These are phyloP conservation scores for Netelia fuscicornis DNA, from an alignment of 2,888 invertebrate genomes.

Conservation along the genomic window DNA sequence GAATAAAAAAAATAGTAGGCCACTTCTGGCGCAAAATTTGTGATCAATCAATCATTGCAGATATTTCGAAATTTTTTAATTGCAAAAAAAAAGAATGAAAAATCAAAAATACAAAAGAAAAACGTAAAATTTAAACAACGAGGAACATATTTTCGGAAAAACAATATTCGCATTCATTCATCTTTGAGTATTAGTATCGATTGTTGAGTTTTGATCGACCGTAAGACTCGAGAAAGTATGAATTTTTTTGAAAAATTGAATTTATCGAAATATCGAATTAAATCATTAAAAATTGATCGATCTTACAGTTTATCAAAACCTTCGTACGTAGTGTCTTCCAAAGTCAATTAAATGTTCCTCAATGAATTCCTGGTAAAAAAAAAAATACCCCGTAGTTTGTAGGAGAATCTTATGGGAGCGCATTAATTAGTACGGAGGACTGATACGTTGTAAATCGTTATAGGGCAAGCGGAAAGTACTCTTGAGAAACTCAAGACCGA, in stretches of 20 bases:
- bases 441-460: constrained; percentile 56
- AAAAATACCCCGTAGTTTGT: constrained; percentile 47
- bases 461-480: constrained; percentile 92
- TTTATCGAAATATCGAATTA: too few species aligned
- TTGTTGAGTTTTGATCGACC: constrained; percentile 35
- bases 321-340: constrained; percentile 45
- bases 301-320: constrained; percentile 28
- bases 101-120: too few species aligned
- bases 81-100: not conserved
- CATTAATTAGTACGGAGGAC: constrained; percentile 53
- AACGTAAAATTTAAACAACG: constrained; percentile 48
- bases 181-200: constrained; percentile 40
- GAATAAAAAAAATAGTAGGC: constrained; percentile 58
- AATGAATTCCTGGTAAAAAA: constrained; percentile 14
- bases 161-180: constrained; percentile 54
- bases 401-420: constrained; percentile 50
- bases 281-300: not conserved
- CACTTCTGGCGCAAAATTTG: constrained; percentile 49
- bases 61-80: constrained; percentile 52
- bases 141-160: constrained; percentile 65
- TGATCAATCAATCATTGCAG: constrained; percentile 58
- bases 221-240: not conserved
- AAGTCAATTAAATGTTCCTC: constrained; percentile 64
- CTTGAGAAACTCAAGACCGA: constrained; percentile 96
- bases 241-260: not conserved